These are phyloP conservation scores for Plumapathes pennacea DNA, from an alignment of 92 coral and sea anemone species.

Conservation along the genomic window DNA sequence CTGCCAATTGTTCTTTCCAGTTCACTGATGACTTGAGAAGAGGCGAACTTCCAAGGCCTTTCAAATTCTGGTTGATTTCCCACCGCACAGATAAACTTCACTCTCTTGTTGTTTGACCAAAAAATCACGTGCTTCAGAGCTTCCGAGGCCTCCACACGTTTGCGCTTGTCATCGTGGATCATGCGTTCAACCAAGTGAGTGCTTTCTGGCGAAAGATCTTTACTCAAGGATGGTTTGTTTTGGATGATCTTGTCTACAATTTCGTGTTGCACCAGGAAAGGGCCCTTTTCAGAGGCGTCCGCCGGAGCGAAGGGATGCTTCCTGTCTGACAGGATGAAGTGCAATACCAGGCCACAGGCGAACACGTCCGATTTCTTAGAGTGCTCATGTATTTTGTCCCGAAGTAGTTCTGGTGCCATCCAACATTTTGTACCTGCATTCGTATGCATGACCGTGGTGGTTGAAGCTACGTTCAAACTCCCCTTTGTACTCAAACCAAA, in stretches of 20 bases:
- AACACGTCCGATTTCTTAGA: conserved; percentile 32
- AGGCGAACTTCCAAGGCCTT: too few relatives aligned
- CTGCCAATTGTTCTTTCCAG: conserved; percentile 15
- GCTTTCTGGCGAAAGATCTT: conserved; percentile 39
- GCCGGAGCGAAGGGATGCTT: conserved; percentile 47
- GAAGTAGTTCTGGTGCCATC: conserved; percentile 53
- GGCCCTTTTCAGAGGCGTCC: neutral
- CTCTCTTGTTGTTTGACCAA: conserved; percentile 53
- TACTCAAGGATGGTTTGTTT: conserved; percentile 1
- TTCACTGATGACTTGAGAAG: too few relatives aligned
- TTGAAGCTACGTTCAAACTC: neutral
- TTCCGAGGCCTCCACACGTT: conserved; percentile 34
- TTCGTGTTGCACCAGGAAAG: neutral
- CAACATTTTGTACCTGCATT: conserved; percentile 49
- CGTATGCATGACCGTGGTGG: conserved; percentile 18
- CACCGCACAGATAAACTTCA: conserved; percentile 22
- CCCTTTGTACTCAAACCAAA: conserved; percentile 45
- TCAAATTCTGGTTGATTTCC: conserved; percentile 56
- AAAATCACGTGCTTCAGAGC: conserved; percentile 34
- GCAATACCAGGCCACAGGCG: conserved; percentile 32
- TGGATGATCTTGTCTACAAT: conserved; percentile 31
- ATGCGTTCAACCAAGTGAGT: conserved; percentile 19
- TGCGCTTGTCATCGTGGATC: neutral
- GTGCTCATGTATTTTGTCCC: too few relatives aligned
- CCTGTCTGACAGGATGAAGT: conserved; percentile 34